Conservation (phyloP, 2,888 invertebrate species). For the Meganola albula region DNA sequence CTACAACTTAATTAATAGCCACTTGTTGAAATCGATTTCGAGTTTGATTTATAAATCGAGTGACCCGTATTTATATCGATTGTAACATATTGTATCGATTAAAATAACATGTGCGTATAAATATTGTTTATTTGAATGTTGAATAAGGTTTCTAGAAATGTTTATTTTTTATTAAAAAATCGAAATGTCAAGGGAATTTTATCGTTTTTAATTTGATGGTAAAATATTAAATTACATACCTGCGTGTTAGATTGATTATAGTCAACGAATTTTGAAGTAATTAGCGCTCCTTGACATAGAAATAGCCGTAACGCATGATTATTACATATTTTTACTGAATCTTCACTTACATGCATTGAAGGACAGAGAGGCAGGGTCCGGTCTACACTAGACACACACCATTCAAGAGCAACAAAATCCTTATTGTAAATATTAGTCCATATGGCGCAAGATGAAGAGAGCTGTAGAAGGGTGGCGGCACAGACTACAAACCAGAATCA, state of each 20-base stretch:
- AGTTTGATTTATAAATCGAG: constrained; percentile 72
- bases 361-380: too few relatives aligned
- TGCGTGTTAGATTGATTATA: constrained; percentile 23
- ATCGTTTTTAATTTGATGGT: constrained; percentile 19
- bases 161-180: constrained; percentile 25
- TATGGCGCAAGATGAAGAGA: too few relatives aligned
- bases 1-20: constrained; percentile 77
- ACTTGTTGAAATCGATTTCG: constrained; percentile 76
- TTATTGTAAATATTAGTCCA: too few relatives aligned
- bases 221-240: constrained; percentile 10
- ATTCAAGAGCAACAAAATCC: too few relatives aligned
- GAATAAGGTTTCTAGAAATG: constrained; percentile 12
- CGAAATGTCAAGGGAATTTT: constrained; percentile 47
- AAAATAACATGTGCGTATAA: constrained; percentile 39
- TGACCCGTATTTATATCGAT: constrained; percentile 69
- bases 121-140: constrained; percentile 44
- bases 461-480: too few relatives aligned
- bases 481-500: too few relatives aligned
- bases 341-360: background rate
- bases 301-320: constrained; percentile 9
- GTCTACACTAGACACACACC: too few relatives aligned
- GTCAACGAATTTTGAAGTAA: constrained; percentile 22
- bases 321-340: background rate
- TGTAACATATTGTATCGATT: constrained; percentile 55
- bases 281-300: constrained; percentile 32